phyloP scores from a whole-genome alignment of 1,140 invertebrate genomes.

The Uloborus diversus region DNA sequence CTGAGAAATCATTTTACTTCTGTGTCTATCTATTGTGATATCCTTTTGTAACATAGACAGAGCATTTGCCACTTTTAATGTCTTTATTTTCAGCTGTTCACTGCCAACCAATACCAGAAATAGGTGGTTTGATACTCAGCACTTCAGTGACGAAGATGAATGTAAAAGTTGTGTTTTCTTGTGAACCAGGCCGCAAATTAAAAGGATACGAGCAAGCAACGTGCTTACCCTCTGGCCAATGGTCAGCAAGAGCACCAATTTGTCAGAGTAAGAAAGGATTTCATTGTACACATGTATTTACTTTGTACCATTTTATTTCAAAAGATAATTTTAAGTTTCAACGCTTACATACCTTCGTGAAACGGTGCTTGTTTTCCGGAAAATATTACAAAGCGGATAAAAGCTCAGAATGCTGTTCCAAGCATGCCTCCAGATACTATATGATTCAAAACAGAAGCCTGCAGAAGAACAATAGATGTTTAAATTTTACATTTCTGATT shows the following conservation, averaged over 20 bases:
- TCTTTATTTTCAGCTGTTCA: constrained; percentile 73
- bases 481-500: too few relatives aligned
- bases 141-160: constrained; percentile 77
- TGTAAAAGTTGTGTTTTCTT: constrained; percentile 77
- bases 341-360: too few relatives aligned
- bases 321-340: not conserved
- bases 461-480: too few relatives aligned
- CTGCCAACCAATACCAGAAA: constrained; percentile 76
- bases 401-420: too few relatives aligned
- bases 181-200: constrained; percentile 79
- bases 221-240: constrained; percentile 83
- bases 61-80: too few relatives aligned
- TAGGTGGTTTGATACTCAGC: constrained; percentile 75
- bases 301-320: not conserved
- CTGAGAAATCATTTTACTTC: too few relatives aligned
- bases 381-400: too few relatives aligned
- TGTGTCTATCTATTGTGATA: too few relatives aligned
- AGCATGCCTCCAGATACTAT: too few relatives aligned
- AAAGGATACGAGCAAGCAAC: constrained; percentile 76
- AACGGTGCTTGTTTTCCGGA: too few relatives aligned
- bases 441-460: too few relatives aligned
- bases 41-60: too few relatives aligned
- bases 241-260: constrained; percentile 80
- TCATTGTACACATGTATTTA: not conserved
- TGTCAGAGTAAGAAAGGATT: constrained; percentile 75